Conservation (phyloP, 2,888 invertebrate species). For the Zaprionus obscuricornis region DNA sequence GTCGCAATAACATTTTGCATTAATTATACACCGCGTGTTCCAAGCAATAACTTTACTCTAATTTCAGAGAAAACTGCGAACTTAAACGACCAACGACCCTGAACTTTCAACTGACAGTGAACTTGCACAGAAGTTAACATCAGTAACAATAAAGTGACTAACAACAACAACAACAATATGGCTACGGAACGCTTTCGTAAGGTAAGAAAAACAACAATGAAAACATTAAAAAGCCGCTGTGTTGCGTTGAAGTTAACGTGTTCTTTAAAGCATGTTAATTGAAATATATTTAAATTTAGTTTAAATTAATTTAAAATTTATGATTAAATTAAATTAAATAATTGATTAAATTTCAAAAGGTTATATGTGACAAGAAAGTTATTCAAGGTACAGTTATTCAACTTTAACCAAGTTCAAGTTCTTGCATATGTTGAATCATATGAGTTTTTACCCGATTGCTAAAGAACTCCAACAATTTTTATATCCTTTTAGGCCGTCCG, state of each 20-base stretch:
- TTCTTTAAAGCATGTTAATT: background rate
- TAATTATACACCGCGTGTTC: conserved; percentile 68
- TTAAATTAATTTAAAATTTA: too few relatives aligned
- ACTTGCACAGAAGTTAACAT: conserved; percentile 40
- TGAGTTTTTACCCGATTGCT: too few relatives aligned
- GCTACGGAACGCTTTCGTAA: conserved; percentile 61
- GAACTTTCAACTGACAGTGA: conserved; percentile 70
- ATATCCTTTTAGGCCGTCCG: too few relatives aligned
- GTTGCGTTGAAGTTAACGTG: background rate
- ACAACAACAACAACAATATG: conserved; percentile 38
- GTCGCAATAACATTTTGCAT: conserved; percentile 27
- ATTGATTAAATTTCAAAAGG: too few relatives aligned
- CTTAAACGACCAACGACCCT: conserved; percentile 55
- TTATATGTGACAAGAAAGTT: too few relatives aligned
- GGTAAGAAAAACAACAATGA: conserved; percentile 44
- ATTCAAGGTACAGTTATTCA: too few relatives aligned
- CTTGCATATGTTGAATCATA: too few relatives aligned
- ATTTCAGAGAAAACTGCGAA: conserved; percentile 46
- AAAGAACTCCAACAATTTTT: too few relatives aligned
- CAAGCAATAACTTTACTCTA: conserved; percentile 49
- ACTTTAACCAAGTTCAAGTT: too few relatives aligned
- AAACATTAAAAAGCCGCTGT: background rate
- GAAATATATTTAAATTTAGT: too few relatives aligned
- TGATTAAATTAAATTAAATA: too few relatives aligned
- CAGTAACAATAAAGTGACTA: conserved; percentile 11